A percentile compares a stretch with the other conserved stretches of the same genome.
phyloP scores from a whole-genome alignment of 2,888 invertebrate species.

The Apeira syringaria region DNA sequence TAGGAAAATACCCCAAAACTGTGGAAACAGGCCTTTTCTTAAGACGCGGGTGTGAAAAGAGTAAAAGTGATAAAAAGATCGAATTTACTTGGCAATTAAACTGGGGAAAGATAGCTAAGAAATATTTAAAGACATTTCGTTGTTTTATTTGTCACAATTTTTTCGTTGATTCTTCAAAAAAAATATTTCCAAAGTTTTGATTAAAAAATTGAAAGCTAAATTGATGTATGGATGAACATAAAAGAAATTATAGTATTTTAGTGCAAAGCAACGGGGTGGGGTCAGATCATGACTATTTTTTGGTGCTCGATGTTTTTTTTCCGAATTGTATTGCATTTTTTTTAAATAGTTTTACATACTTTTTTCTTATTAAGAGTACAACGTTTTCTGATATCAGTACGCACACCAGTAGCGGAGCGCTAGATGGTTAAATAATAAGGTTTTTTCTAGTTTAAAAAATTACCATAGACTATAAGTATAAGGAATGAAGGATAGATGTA shows the following conservation, averaged over 20 bases:
- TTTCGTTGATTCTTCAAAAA: conserved; percentile 35
- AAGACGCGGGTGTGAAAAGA: conserved; percentile 22
- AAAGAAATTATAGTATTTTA: conserved; percentile 22
- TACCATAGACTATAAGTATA: conserved; percentile 51
- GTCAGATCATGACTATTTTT: conserved; percentile 33
- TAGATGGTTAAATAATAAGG: conserved; percentile 37
- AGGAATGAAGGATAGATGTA: conserved; percentile 50
- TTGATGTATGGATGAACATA: conserved; percentile 1
- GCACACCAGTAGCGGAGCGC: conserved; percentile 45
- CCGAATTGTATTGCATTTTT: conserved; percentile 45
- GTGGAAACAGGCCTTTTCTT: conserved; percentile 11
- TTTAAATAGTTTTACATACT: not conserved
- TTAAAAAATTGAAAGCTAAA: conserved; percentile 7
- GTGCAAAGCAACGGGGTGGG: conserved; percentile 14
- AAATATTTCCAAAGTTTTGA: conserved; percentile 64
- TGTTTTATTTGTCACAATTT: conserved; percentile 47
- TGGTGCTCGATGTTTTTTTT: conserved; percentile 39
- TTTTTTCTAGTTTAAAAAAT: conserved; percentile 36
- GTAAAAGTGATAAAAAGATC: conserved; percentile 67
- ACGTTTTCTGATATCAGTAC: conserved; percentile 31
- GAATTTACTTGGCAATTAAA: conserved; percentile 76
- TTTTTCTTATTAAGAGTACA: conserved; percentile 38
- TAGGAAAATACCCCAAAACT: not conserved
- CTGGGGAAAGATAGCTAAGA: conserved; percentile 41
- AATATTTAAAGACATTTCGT: conserved; percentile 30